Base-by-base conservation (phyloP, 2,888 invertebrate species). In the Notocelia uddmanniana region DNA sequence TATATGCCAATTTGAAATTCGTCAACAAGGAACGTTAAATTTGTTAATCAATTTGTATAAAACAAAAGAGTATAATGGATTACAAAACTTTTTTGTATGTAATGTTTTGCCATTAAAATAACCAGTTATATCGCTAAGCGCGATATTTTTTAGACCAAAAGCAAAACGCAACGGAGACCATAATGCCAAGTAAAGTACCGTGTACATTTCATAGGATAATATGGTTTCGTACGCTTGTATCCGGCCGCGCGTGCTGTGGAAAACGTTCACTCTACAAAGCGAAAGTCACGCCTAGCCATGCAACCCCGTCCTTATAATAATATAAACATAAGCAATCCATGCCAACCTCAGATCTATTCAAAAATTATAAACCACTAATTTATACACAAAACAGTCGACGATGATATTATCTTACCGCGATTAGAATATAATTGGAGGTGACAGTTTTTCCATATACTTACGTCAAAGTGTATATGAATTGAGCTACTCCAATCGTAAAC, bases 191-290 rank as follows among this genome's bases (percentile, higher is more conserved):
- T 81, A 77, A 85, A 78, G 79, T 76, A 82, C 82, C 82, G 81
- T 81, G 79, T 86, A 88, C 83, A 87, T 75, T 78, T 83, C 79
- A 76, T 80, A 80, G 81, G 80, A 77, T 80, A 80, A 85, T 79
- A 81, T 76, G 82, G 75, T 80, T 79, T 76, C 74, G 74, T 77
- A 77, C 63, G 67, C 74, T 71, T 74, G 85, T 87, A 87, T 88
- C 89, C 89, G 85, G 76, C 74, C 84, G 85, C 80, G 81, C 89
- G 91, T 92, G 92, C 85, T 87, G 81, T 89, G 90, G 91, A 92
- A 90, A 92, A 91, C 81, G 82, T 80, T 75, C 58, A 57, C 74
- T 68, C 62, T 74, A 77, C 73, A 76, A 67, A 59, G 58, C 66
- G 52, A 59, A 73, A 74, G 64, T 41, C 66, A 50, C 55, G 67